Conservation (phyloP, 1,140 invertebrate genomes). For the Mercenaria mercenaria region DNA sequence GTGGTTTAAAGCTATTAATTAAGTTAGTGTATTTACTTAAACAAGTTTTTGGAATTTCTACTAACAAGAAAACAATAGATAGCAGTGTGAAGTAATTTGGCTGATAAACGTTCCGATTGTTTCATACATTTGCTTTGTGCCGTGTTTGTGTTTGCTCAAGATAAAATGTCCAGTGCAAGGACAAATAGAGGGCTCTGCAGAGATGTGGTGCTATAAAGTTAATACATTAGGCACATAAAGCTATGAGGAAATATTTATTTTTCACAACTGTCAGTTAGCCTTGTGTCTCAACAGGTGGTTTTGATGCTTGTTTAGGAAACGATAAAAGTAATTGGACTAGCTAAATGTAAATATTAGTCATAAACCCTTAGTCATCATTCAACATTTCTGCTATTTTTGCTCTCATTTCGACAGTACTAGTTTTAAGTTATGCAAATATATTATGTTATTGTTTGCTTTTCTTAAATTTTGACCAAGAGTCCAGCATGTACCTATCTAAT, state of each 20-base stretch:
- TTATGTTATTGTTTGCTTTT: no score
- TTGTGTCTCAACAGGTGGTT: neutral
- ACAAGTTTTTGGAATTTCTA: neutral
- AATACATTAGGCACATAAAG: neutral
- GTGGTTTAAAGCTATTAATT: conserved; percentile 11
- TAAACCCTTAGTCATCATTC: no score
- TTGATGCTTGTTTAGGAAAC: neutral
- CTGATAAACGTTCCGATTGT: neutral
- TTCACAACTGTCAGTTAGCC: neutral
- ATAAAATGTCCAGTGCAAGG: neutral
- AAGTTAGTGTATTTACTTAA: neutral
- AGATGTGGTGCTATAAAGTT: neutral
- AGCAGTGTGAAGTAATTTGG: neutral
- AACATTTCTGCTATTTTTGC: no score
- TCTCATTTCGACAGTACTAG: no score
- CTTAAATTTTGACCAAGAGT: no score
- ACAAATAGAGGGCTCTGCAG: neutral
- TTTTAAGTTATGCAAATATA: no score
- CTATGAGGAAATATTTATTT: conserved; percentile 3
- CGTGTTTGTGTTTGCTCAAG: neutral
- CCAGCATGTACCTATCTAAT: no score
- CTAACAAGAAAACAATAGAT: conserved; percentile 2
- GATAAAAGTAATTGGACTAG: neutral
- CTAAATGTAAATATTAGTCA: no score
- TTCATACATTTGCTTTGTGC: neutral